Conservation (phyloP, 92 coral and sea anemone genomes). For the Palythoa caribaeorum region DNA sequence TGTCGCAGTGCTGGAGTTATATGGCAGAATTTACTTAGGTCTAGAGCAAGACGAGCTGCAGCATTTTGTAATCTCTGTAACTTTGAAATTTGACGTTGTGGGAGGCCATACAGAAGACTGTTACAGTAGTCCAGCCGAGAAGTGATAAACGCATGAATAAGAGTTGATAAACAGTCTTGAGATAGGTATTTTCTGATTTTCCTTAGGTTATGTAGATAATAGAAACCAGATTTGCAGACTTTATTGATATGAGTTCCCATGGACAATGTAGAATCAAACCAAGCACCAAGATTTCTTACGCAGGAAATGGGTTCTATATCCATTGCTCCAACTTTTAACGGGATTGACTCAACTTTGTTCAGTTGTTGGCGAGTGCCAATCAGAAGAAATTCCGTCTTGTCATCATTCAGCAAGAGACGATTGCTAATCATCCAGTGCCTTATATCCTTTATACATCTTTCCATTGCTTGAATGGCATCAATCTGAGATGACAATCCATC, state of each 20-base stretch:
- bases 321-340: slow-evolving; percentile 37
- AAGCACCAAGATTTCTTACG: too few relatives aligned
- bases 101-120: slow-evolving; percentile 48
- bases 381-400: slow-evolving; percentile 50
- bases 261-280: too few relatives aligned
- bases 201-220: too few relatives aligned
- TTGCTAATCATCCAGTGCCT: slow-evolving; percentile 61
- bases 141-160: slow-evolving; percentile 1
- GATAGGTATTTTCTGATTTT: slow-evolving; percentile 1
- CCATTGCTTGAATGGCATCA: slow-evolving; percentile 49
- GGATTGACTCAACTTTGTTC: slow-evolving; percentile 47
- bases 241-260: slow-evolving; percentile 10
- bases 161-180: not conserved
- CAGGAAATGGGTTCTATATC: slow-evolving; percentile 11
- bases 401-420: slow-evolving; percentile 57
- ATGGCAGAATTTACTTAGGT: too few relatives aligned
- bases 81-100: slow-evolving; percentile 44
- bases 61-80: too few relatives aligned
- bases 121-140: slow-evolving; percentile 41
- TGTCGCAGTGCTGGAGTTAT: too few relatives aligned
- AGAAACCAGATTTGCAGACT: too few relatives aligned
- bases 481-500: slow-evolving; percentile 46
- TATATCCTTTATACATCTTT: slow-evolving; percentile 45
- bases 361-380: slow-evolving; percentile 59
- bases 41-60: too few relatives aligned